phyloP scores from a whole-genome alignment of 2,113 vertebrate species.

The Enhydra lutris region DNA sequence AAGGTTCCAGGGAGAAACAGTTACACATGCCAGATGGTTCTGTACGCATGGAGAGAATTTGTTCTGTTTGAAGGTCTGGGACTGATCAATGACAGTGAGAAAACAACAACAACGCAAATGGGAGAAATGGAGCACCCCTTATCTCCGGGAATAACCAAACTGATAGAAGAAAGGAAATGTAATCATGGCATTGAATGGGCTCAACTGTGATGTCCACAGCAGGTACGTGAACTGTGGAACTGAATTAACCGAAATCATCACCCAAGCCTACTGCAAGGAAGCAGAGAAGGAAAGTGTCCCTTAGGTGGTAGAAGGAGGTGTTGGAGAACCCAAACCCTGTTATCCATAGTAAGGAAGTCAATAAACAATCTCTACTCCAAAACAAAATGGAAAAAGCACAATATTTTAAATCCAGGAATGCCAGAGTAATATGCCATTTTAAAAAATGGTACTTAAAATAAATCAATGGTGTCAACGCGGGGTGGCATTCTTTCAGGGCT shows the following conservation, averaged over 20 bases:
- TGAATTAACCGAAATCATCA: not conserved
- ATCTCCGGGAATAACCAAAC: not conserved
- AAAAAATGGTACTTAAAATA: not conserved
- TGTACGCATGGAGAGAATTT: not conserved
- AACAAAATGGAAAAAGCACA: not conserved
- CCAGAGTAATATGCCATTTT: not conserved
- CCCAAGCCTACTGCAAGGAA: too few relatives aligned
- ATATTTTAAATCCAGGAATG: not conserved
- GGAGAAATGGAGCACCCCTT: not conserved
- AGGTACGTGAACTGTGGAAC: not conserved
- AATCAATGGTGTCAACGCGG: not conserved
- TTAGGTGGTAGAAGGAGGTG: too few relatives aligned
- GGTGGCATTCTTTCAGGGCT: not conserved
- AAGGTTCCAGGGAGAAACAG: too few relatives aligned
- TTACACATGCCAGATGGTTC: not conserved
- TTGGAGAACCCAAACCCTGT: not conserved
- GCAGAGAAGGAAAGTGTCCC: not conserved
- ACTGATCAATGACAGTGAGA: too few relatives aligned
- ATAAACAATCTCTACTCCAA: not conserved
- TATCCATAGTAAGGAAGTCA: not conserved
- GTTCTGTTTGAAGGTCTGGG: not conserved
- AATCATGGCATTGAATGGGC: fast-evolving
- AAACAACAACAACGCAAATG: not conserved
- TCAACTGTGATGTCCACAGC: not conserved
- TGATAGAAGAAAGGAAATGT: not conserved